phyloP scores from a whole-genome alignment of 2,113 vertebrate genomes.

The Casuarius casuarius region DNA sequence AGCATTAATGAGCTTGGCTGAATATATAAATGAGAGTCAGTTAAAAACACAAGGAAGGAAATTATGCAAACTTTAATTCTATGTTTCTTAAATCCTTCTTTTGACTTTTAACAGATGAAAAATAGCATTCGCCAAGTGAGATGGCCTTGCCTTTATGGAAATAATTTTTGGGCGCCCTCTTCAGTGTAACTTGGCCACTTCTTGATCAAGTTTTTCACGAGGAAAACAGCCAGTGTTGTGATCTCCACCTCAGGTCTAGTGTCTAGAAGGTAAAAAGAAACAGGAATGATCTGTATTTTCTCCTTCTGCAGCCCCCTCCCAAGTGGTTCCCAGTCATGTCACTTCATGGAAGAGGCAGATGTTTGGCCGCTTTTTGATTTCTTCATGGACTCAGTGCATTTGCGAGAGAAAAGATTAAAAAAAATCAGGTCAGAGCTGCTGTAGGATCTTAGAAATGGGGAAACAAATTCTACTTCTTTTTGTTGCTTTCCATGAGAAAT shows the following conservation, averaged over 20 bases:
- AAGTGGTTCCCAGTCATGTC: neutral
- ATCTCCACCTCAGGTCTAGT: neutral
- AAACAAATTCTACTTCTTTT: neutral
- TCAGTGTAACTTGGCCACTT: neutral
- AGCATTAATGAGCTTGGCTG: neutral
- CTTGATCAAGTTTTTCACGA: slow-evolving; percentile 32
- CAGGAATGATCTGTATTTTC: neutral
- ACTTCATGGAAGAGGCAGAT: neutral
- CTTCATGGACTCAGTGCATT: neutral
- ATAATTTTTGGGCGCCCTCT: neutral
- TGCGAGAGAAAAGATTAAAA: neutral
- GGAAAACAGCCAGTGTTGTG: neutral
- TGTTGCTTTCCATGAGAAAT: neutral
- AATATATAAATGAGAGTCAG: neutral
- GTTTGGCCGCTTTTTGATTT: neutral
- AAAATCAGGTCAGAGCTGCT: neutral
- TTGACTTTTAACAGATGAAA: slow-evolving; percentile 35
- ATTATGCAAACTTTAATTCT: slow-evolving; percentile 32
- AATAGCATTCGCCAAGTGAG: neutral
- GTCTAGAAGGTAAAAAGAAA: neutral
- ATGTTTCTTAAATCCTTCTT: slow-evolving; percentile 26
- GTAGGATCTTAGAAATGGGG: neutral
- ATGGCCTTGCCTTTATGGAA: neutral
- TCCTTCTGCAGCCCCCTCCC: neutral
- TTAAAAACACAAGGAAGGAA: slow-evolving; percentile 9